Evolutionary conservation across 2,888 invertebrate genomes (phyloP), one percentile per base, ranked within the genome.

Genomic region (Leptopilina myrica): DNA sequence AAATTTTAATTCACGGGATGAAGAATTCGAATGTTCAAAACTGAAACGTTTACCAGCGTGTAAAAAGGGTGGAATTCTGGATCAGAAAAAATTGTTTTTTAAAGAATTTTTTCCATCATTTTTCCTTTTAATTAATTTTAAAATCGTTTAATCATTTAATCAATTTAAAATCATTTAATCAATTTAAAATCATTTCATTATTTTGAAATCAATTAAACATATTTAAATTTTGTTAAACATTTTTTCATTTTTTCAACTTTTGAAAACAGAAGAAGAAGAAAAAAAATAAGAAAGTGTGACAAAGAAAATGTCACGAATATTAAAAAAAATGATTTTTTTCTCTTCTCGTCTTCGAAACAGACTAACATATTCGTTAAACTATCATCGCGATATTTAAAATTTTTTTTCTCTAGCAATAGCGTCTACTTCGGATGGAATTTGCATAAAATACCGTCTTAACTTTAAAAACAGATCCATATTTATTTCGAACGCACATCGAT

Each of bases 21-120:
- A 53, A 73, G 26, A 73, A 73, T 56, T 56, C 56, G 73, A 73
- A 73, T 73, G 73, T 73, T 73, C 73, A 73, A 73, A 73, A 73
- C 73, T 73, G 73, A 73, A 73, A 73, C 73, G 56, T 15, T 73
- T 73, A 73, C 56, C 5, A 56, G 56, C 56, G 56, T 33, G 43
- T 43, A 43, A 33, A 73, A n/a, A 56, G 56, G 67, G 67, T 53
- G 69, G 69, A 73, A 73, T 53, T 56, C 33, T 73, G 69, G 40
- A 56, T 73, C 40, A 73, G 69, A 69, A 8, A 43, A 43, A 43
- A 43, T 43, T 43, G 43, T 43, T 43, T 43, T 33, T 1, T 33
- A 33, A 33, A 33, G 33, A 33, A 33, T 33, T 33, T 33, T 33
- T 33, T 33, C 33, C 33, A 33, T 33, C 33, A 3, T 33, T 33